Percentiles rank a stretch among this genome's conserved stretches.
Conservation (phyloP, 2,888 invertebrate species). For the Pseudococcus longispinus region DNA sequence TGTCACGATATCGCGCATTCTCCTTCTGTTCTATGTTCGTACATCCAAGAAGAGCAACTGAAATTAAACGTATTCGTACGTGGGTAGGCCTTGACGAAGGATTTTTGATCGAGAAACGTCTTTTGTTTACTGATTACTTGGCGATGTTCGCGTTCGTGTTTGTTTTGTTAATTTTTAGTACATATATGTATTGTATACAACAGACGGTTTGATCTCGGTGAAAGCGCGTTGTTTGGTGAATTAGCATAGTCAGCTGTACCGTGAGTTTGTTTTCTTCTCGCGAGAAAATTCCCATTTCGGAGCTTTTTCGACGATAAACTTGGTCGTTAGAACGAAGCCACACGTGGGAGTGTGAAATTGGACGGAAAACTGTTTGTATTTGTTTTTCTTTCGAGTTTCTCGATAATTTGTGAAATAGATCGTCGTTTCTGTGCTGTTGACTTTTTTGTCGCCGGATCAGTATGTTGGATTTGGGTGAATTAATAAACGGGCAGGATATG, state of each 20-base stretch:
- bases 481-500: not conserved
- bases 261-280: not conserved
- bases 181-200: too few relatives aligned
- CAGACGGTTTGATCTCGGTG: not conserved
- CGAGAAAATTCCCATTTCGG: not conserved
- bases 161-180: slow-evolving; percentile 32
- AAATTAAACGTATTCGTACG: not conserved
- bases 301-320: not conserved
- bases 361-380: not conserved
- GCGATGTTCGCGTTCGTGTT: slow-evolving; percentile 5
- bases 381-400: not conserved
- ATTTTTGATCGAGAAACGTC: slow-evolving; percentile 17
- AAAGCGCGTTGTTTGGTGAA: not conserved
- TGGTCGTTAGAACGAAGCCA: not conserved
- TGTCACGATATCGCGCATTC: not conserved
- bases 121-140: slow-evolving; percentile 26
- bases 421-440: not conserved
- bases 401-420: not conserved
- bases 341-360: not conserved
- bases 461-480: not conserved
- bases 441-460: not conserved
- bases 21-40: not conserved
- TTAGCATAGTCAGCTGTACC: not conserved
- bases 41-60: not conserved
- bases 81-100: slow-evolving; percentile 6